phyloP scores from a whole-genome alignment of 2,113 vertebrate species.

The Dermatemys mawii region DNA sequence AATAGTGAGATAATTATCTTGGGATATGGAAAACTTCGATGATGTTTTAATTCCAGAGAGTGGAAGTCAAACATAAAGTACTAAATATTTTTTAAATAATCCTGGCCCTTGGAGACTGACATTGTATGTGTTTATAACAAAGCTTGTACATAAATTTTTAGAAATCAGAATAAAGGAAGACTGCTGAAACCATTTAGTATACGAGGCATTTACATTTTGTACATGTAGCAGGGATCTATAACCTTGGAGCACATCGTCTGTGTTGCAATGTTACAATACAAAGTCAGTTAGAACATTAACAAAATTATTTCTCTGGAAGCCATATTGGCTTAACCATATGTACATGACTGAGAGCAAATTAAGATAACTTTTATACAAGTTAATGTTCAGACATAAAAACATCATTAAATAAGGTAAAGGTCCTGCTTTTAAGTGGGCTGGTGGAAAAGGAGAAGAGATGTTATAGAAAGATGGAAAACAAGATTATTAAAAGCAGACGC shows the following conservation, averaged over 20 bases:
- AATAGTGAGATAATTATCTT: slow-evolving; percentile 25
- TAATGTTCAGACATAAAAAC: not conserved
- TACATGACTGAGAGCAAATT: not conserved
- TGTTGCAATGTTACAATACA: not conserved
- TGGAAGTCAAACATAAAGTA: slow-evolving; percentile 13
- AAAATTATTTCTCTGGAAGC: not conserved
- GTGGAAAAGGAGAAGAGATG: not conserved
- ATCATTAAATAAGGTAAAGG: not conserved
- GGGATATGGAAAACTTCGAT: not conserved
- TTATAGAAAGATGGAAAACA: not conserved
- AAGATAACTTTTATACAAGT: not conserved
- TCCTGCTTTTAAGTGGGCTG: not conserved
- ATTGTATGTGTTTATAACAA: not conserved
- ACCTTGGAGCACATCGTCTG: not conserved
- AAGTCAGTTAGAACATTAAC: not conserved
- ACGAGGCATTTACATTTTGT: not conserved
- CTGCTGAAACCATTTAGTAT: not conserved
- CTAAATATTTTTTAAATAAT: slow-evolving; percentile 4
- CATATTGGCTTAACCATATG: rapidly evolving
- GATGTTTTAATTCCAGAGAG: not conserved
- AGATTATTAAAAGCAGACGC: not conserved
- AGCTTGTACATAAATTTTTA: not conserved
- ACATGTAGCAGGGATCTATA: not conserved
- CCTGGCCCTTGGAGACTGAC: not conserved
- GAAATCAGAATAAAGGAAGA: not conserved